Conservation (phyloP, 2,888 invertebrate species). For the Orthosia gracilis region DNA sequence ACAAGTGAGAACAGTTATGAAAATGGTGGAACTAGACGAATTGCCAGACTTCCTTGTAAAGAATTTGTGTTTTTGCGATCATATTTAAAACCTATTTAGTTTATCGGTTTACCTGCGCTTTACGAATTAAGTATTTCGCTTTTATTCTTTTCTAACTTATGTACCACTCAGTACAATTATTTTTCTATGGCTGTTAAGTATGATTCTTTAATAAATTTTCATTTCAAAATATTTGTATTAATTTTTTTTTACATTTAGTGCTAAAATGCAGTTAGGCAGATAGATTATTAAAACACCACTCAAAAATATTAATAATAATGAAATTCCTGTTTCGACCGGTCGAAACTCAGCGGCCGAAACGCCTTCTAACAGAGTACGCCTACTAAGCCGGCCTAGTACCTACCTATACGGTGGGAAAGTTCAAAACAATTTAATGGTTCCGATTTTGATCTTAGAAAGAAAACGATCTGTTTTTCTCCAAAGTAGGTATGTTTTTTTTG, state of each 20-base stretch:
- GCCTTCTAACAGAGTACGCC: no score
- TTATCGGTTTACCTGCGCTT: not conserved
- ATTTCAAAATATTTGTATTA: not conserved
- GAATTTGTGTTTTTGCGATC: conserved; percentile 70
- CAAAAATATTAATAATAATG: no score
- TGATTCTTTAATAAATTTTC: conserved; percentile 1
- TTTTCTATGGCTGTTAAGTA: not conserved
- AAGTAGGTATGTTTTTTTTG: no score
- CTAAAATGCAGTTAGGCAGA: not conserved
- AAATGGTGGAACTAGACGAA: conserved; percentile 73
- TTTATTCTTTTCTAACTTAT: not conserved
- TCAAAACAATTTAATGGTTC: not conserved
- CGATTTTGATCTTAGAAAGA: no score
- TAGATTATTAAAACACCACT: no score
- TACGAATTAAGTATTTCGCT: not conserved
- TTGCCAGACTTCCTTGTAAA: conserved; percentile 80
- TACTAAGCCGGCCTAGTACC: no score
- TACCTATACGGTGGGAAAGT: not conserved
- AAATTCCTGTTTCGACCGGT: no score
- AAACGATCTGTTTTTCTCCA: no score
- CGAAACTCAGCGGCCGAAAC: no score
- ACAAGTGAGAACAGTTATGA: conserved; percentile 76
- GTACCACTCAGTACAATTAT: not conserved
- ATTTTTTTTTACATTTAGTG: not conserved
- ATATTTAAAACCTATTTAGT: conserved; percentile 11